Evolutionary conservation across 1,140 invertebrate genomes (phyloP).

Genomic region (Neodiprion fabricii): DNA sequence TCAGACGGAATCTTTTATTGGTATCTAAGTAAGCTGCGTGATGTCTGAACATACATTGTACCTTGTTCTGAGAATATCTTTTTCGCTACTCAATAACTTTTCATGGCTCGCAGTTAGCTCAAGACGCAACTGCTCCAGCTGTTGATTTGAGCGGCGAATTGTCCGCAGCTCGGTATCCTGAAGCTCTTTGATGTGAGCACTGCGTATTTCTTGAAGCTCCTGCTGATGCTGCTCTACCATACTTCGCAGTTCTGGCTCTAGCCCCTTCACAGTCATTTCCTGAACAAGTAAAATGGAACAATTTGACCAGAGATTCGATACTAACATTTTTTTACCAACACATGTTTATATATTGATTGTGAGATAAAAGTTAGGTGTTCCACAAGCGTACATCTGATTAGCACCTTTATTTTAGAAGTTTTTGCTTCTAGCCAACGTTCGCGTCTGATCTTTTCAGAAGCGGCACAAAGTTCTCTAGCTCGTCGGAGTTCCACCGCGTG

Average conservation of each 20-base stretch:
- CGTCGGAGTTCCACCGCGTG: constrained; percentile 70
- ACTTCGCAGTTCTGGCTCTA: constrained; percentile 74
- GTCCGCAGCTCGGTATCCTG: constrained; percentile 65
- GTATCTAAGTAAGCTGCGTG: constrained; percentile 19
- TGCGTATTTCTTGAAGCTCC: constrained; percentile 61
- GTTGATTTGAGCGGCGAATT: constrained; percentile 62
- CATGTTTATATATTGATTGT: too few relatives aligned
- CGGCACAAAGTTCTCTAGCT: constrained; percentile 69
- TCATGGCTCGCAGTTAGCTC: constrained; percentile 59
- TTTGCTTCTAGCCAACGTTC: constrained; percentile 74
- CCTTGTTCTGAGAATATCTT: constrained; percentile 60
- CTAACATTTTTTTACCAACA: too few relatives aligned
- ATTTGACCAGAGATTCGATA: neutral
- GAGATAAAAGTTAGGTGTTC: too few relatives aligned
- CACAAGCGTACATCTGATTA: neutral
- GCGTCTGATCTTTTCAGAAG: constrained; percentile 70
- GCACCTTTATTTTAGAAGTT: constrained; percentile 74
- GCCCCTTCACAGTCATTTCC: constrained; percentile 75
- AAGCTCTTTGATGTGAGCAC: constrained; percentile 62
- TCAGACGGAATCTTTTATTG: too few relatives aligned
- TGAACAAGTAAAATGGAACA: constrained; percentile 35
- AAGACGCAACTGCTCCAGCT: constrained; percentile 59
- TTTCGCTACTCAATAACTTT: constrained; percentile 56
- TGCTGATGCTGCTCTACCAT: constrained; percentile 70
- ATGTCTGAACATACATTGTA: constrained; percentile 30